Conservation (phyloP, 2,888 invertebrate species). For the Morpho helenor region DNA sequence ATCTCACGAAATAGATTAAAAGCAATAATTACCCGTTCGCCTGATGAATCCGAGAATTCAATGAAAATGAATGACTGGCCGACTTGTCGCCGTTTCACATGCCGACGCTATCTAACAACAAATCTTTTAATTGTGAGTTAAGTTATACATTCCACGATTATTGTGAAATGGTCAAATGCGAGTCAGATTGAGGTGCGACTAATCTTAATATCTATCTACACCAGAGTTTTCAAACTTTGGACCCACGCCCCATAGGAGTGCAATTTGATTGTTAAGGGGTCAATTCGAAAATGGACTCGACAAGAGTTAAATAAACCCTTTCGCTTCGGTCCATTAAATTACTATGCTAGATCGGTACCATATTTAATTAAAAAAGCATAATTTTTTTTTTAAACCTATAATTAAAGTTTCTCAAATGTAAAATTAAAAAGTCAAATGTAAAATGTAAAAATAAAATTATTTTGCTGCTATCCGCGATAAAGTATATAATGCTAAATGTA, state of each 20-base stretch:
- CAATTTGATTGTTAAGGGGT: too few relatives aligned
- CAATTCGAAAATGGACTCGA: not conserved
- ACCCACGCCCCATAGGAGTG: too few relatives aligned
- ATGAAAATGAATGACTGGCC: constrained; percentile 19
- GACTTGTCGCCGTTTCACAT: constrained; percentile 16
- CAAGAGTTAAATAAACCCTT: not conserved
- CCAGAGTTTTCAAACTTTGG: too few relatives aligned
- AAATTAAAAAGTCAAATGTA: too few relatives aligned
- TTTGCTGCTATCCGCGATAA: too few relatives aligned
- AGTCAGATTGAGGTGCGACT: not conserved
- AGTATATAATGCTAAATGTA: too few relatives aligned
- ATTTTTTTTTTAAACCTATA: too few relatives aligned
- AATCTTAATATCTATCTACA: too few relatives aligned
- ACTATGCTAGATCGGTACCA: too few relatives aligned
- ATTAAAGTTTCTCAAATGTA: too few relatives aligned
- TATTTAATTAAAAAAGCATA: too few relatives aligned
- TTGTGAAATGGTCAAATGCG: constrained; percentile 9
- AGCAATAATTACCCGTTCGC: constrained; percentile 3
- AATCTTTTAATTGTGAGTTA: constrained; percentile 22
- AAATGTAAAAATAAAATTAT: too few relatives aligned
- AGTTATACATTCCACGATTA: constrained; percentile 14
- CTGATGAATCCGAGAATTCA: constrained; percentile 16
- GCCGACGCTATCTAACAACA: constrained; percentile 17
- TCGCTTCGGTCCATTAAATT: not conserved
- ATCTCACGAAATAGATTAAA: constrained; percentile 3